Percentiles rank a stretch among this genome's conserved stretches.
These are phyloP conservation scores for Perodicticus potto DNA, from an alignment of 2,797 vertebrate species.

Conservation along the genomic window DNA sequence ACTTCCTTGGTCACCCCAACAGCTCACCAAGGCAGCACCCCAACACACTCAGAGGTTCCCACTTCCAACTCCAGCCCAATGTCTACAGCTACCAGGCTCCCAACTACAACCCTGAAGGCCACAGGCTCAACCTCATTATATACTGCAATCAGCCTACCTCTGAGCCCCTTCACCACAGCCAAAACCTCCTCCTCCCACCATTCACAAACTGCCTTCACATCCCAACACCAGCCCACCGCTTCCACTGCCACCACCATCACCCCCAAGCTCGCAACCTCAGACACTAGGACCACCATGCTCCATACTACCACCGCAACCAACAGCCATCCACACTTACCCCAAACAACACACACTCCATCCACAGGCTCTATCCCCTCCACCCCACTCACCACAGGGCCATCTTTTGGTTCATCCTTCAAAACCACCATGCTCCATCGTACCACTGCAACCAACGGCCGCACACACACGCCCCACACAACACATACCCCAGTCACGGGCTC, in stretches of 20 bases:
- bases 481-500: rapidly evolving
- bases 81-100: rapidly evolving
- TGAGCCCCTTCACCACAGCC: not conserved
- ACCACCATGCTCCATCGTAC: rapidly evolving
- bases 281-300: rapidly evolving
- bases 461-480: rapidly evolving
- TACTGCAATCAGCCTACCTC: rapidly evolving
- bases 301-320: rapidly evolving
- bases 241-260: rapidly evolving
- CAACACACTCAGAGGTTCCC: rapidly evolving
- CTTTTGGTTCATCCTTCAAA: no score
- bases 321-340: rapidly evolving
- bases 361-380: rapidly evolving
- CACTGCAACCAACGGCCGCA: rapidly evolving
- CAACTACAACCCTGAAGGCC: not conserved
- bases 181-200: rapidly evolving
- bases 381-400: rapidly evolving
- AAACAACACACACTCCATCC: no score
- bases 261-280: rapidly evolving
- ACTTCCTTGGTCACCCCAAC: rapidly evolving
- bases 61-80: rapidly evolving
- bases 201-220: not conserved
- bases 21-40: rapidly evolving
- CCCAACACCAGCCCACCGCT: rapidly evolving
- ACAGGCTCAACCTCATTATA: rapidly evolving